Percentiles rank a stretch among this genome's conserved stretches.
phyloP scores from a whole-genome alignment of 2,888 invertebrate species.

The Miltochrista miniata region DNA sequence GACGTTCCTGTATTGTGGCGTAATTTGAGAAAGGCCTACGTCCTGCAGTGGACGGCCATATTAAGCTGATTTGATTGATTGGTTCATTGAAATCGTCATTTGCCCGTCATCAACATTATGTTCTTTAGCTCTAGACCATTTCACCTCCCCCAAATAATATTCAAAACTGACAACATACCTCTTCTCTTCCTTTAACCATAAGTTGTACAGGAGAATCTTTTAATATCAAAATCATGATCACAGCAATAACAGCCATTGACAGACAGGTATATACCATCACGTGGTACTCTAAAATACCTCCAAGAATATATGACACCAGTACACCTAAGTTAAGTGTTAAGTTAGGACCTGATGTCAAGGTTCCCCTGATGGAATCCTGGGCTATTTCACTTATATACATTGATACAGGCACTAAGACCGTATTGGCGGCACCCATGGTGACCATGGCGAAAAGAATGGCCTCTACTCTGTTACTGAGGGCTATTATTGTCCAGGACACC shows the following conservation, averaged over 20 bases:
- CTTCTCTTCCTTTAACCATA: not conserved
- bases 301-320: conserved; percentile 1
- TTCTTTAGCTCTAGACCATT: not conserved
- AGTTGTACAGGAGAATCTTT: not conserved
- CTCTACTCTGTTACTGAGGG: not conserved
- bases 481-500: not conserved
- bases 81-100: no score
- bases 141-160: not conserved
- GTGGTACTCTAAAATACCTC: not conserved
- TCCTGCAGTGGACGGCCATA: no score
- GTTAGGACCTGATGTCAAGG: conserved; percentile 29
- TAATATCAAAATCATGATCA: not conserved
- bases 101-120: no score
- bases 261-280: not conserved
- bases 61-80: no score
- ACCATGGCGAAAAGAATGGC: not conserved
- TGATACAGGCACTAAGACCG: not conserved
- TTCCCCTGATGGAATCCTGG: conserved; percentile 44
- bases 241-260: not conserved
- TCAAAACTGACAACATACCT: not conserved
- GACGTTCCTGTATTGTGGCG: no score
- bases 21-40: no score
- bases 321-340: not conserved
- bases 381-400: conserved; percentile 41
- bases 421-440: not conserved